Evolutionary conservation across 2,113 vertebrate genomes (phyloP).

Genomic region (Nymphicus hollandicus): DNA sequence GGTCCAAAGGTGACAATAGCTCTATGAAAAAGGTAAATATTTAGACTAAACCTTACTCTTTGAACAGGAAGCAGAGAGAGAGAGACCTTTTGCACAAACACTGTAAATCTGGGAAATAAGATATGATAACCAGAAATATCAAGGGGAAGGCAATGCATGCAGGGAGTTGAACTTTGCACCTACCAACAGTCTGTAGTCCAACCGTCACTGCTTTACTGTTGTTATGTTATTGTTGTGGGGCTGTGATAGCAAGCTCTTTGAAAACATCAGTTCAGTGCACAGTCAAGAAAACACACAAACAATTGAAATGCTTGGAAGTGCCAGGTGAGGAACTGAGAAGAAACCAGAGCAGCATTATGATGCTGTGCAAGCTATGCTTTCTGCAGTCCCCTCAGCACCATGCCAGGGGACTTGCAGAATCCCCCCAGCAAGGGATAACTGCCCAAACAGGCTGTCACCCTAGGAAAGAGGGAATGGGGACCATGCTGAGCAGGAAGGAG

Average conservation of each 20-base stretch:
- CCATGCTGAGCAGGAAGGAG: background rate
- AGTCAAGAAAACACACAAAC: background rate
- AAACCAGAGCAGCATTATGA: background rate
- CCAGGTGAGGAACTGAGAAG: background rate
- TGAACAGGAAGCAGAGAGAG: background rate
- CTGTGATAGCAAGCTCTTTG: background rate
- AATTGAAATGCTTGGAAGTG: background rate
- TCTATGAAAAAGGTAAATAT: background rate
- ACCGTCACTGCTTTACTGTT: background rate
- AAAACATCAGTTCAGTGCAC: background rate
- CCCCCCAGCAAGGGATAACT: background rate
- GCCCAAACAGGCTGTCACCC: background rate
- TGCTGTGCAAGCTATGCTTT: background rate
- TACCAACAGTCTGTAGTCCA: fast-evolving
- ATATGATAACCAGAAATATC: background rate
- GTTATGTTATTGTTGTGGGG: background rate
- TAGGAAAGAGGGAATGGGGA: background rate
- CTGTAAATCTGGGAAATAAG: background rate
- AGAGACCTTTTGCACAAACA: background rate
- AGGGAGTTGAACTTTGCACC: background rate
- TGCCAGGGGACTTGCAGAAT: background rate
- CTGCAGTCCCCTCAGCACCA: background rate
- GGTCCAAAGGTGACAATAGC: background rate
- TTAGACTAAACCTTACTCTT: background rate
- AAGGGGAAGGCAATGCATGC: background rate